These are phyloP conservation scores for Charadrius vociferus DNA, from an alignment of 2,113 vertebrate species.

Conservation along the genomic window DNA sequence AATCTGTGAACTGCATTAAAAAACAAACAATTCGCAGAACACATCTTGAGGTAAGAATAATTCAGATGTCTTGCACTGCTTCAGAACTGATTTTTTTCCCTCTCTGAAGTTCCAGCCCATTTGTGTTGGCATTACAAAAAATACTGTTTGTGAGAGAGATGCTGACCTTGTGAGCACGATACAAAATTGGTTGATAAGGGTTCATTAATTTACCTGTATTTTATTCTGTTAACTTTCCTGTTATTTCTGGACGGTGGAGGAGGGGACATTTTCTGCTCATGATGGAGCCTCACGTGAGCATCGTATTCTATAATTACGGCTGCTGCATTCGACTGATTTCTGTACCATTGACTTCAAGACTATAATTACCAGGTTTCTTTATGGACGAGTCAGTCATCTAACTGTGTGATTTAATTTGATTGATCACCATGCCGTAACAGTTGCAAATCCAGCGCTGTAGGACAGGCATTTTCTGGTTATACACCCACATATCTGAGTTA, in stretches of 20 bases:
- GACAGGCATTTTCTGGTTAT: neutral
- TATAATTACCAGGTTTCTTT: constrained; percentile 23
- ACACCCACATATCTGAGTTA: neutral
- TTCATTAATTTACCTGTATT: neutral
- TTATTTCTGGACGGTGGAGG: neutral
- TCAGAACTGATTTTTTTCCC: neutral
- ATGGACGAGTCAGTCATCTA: constrained; percentile 4
- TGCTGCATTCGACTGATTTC: neutral
- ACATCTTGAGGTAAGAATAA: neutral
- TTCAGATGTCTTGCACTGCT: neutral
- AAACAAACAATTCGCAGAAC: neutral
- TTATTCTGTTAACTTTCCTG: neutral
- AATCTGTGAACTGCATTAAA: neutral
- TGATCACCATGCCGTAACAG: neutral
- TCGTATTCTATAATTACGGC: neutral
- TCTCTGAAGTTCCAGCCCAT: neutral
- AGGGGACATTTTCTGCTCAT: neutral
- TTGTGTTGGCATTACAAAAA: neutral
- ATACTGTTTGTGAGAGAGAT: neutral
- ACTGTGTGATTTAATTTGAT: neutral
- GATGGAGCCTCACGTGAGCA: neutral
- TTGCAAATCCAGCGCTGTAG: neutral
- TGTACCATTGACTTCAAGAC: neutral
- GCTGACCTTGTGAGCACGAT: neutral
- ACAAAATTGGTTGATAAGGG: neutral